A percentile compares a stretch with the other conserved stretches of the same genome.
Evolutionary conservation across 2,888 invertebrate species (phyloP).

Genomic region (Erpobdella octoculata): DNA sequence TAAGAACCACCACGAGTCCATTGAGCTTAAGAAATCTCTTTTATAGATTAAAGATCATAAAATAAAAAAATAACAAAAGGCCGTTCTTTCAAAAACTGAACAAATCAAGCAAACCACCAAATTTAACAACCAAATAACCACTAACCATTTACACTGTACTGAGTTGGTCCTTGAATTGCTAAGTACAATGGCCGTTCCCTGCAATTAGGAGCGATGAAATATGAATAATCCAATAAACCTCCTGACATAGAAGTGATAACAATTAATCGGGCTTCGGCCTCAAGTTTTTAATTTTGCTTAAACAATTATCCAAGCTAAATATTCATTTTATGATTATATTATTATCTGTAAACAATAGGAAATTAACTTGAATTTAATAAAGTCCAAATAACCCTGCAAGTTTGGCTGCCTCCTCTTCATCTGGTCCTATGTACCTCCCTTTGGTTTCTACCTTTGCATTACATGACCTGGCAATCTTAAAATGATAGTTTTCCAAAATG

Average conservation of each 20-base stretch:
- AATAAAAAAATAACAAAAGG: no score
- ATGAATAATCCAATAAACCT: not conserved
- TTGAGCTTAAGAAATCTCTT: no score
- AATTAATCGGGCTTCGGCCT: not conserved
- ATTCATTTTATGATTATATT: not conserved
- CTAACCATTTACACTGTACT: slow-evolving; percentile 55
- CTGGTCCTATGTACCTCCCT: slow-evolving; percentile 57
- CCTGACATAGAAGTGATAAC: no score
- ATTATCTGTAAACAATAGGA: not conserved
- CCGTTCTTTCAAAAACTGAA: no score
- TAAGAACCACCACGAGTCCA: no score
- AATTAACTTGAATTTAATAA: not conserved
- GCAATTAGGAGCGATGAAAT: slow-evolving; percentile 29
- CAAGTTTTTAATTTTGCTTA: no score
- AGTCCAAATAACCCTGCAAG: not conserved
- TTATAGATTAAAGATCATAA: no score
- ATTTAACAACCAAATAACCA: no score
- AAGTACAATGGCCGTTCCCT: slow-evolving; percentile 58
- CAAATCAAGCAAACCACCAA: no score
- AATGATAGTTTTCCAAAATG: no score
- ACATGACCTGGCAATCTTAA: no score
- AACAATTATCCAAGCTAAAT: no score
- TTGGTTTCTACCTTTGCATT: slow-evolving; percentile 60
- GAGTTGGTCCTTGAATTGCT: slow-evolving; percentile 57
- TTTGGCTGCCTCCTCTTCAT: slow-evolving; percentile 53